Conservation (phyloP, 2,113 vertebrate species). For the Etheostoma spectabile region DNA sequence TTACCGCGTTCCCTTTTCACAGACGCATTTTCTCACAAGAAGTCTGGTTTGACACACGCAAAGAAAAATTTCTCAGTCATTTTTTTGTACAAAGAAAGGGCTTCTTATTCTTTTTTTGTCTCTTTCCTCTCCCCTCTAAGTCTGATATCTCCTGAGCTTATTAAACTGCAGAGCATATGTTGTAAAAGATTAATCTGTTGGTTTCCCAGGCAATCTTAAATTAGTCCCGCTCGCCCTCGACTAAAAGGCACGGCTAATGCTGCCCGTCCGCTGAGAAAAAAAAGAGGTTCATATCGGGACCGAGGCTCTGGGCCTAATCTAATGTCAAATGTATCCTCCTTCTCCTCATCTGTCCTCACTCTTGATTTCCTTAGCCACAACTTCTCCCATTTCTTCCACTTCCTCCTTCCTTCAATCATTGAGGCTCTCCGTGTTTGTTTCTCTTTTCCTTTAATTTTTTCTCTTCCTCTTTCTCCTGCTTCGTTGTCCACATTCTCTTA, state of each 20-base stretch:
- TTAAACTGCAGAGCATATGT: slow-evolving; percentile 80
- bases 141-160: slow-evolving; percentile 78
- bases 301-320: slow-evolving; percentile 55
- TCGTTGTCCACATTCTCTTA: slow-evolving; percentile 7
- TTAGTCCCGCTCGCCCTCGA: slow-evolving; percentile 69
- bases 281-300: slow-evolving; percentile 64
- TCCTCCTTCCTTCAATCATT: slow-evolving; percentile 6
- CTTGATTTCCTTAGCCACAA: slow-evolving; percentile 30
- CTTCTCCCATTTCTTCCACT: slow-evolving; percentile 16
- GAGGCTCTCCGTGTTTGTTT: slow-evolving; percentile 6
- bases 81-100: slow-evolving; percentile 59
- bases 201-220: slow-evolving; percentile 81
- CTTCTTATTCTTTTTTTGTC: slow-evolving; percentile 13
- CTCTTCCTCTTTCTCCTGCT: slow-evolving; percentile 1
- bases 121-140: slow-evolving; percentile 53
- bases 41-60: slow-evolving; percentile 62
- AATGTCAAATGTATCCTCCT: slow-evolving; percentile 61
- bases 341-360: slow-evolving; percentile 26
- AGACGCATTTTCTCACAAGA: slow-evolving; percentile 70
- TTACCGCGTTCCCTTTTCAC: slow-evolving; percentile 62
- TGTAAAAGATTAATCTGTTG: slow-evolving; percentile 82
- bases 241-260: slow-evolving; percentile 77
- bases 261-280: slow-evolving; percentile 53
- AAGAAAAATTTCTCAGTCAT: slow-evolving; percentile 58
- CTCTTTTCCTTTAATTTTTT: not conserved